phyloP scores from a whole-genome alignment of 64 coral and sea anemone species.

The Acropora yongei region DNA sequence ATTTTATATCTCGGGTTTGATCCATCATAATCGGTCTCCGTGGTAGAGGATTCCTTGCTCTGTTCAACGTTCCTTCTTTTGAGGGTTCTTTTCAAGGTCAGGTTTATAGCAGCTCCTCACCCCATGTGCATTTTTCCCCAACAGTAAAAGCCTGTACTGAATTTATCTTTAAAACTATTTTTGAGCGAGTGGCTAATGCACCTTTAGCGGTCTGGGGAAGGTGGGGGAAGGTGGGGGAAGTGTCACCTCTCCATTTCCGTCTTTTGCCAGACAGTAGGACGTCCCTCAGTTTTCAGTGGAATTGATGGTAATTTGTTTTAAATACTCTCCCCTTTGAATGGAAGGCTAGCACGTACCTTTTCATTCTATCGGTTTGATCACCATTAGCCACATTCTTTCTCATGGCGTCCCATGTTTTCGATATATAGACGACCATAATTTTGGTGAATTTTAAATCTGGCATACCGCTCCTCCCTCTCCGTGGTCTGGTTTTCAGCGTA shows the following conservation, averaged over 20 bases:
- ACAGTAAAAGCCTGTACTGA: not conserved
- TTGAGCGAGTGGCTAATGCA: not conserved
- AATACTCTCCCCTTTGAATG: slow-evolving; percentile 29
- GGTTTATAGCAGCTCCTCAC: too few relatives aligned
- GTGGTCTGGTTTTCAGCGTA: not conserved
- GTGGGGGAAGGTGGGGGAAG: slow-evolving; percentile 26
- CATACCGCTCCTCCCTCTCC: not conserved
- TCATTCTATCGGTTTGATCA: not conserved
- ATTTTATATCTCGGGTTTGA: not conserved
- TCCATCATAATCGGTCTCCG: not conserved
- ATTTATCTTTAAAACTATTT: slow-evolving; percentile 46
- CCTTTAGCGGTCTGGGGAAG: slow-evolving; percentile 17
- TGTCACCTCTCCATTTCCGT: slow-evolving; percentile 7
- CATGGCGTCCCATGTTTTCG: not conserved
- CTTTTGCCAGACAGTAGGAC: not conserved
- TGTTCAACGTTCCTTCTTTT: not conserved
- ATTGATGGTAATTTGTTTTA: slow-evolving; percentile 32
- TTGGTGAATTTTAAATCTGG: not conserved
- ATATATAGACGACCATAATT: not conserved
- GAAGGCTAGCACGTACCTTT: slow-evolving; percentile 24
- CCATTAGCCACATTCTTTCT: not conserved
- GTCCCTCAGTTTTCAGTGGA: not conserved
- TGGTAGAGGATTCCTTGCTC: not conserved
- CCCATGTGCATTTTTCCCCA: not conserved
- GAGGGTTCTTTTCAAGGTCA: not conserved